Evolutionary conservation across 2,888 invertebrate genomes (phyloP).

Genomic region (Pediacus dermestoides): DNA sequence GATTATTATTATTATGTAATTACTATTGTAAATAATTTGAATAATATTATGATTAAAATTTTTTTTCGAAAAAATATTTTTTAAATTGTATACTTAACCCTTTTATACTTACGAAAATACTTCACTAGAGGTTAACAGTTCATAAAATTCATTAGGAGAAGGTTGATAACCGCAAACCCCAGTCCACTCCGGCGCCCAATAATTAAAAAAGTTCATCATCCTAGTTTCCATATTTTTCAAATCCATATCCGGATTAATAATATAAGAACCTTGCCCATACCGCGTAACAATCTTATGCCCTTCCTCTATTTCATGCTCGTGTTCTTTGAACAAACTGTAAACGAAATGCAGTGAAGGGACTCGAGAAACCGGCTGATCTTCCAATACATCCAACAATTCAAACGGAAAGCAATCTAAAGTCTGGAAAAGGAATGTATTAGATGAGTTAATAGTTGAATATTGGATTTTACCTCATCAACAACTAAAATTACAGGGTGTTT

Average conservation of each 20-base stretch:
- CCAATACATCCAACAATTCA: conserved; percentile 67
- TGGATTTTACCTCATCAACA: conserved; percentile 60
- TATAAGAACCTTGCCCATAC: conserved; percentile 54
- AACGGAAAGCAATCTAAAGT: conserved; percentile 73
- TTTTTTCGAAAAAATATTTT: no score
- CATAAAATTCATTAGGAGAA: conserved; percentile 51
- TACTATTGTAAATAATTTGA: no score
- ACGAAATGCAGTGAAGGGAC: conserved; percentile 70
- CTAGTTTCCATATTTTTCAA: conserved; percentile 50
- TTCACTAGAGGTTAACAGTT: conserved; percentile 53
- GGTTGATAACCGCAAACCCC: conserved; percentile 52
- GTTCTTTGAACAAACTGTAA: conserved; percentile 60
- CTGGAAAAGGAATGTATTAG: no score
- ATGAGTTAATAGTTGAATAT: conserved; percentile 2
- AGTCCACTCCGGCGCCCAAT: conserved; percentile 53
- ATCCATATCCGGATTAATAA: conserved; percentile 66
- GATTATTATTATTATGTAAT: no score
- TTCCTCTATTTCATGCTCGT: conserved; percentile 55
- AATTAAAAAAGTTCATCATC: conserved; percentile 50
- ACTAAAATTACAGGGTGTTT: conserved; percentile 63
- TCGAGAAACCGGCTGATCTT: conserved; percentile 66
- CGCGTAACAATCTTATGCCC: conserved; percentile 56
- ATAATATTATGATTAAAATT: no score
- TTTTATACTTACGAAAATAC: conserved; percentile 61
- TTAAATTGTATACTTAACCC: no score